These are phyloP conservation scores for Standfussiana lucernea DNA, from an alignment of 2,888 invertebrate genomes.

Conservation along the genomic window DNA sequence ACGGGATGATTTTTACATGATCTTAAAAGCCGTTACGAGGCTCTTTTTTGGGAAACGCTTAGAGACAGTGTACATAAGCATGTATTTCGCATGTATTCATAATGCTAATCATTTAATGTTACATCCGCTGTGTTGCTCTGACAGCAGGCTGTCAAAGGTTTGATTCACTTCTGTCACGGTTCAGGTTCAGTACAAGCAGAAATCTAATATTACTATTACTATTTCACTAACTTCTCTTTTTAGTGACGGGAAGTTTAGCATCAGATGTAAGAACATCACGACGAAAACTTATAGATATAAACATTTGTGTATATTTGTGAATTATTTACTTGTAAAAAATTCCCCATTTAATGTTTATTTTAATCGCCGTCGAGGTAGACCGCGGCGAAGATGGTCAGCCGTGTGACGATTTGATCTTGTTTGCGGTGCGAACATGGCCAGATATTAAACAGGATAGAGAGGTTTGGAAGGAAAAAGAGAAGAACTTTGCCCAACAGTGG, in stretches of 20 bases:
- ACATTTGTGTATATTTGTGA: background rate
- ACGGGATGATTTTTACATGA: constrained; percentile 63
- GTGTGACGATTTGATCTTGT: no score
- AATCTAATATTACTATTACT: no score
- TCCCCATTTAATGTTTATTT: background rate
- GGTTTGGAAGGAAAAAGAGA: no score
- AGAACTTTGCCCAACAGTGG: no score
- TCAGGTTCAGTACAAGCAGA: background rate
- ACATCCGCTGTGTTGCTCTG: background rate
- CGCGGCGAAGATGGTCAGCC: no score
- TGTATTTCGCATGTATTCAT: background rate
- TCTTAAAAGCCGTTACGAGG: constrained; percentile 50
- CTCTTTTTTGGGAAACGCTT: constrained; percentile 28
- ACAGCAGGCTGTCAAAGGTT: background rate
- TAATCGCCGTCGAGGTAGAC: no score
- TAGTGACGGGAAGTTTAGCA: no score
- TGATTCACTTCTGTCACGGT: no score
- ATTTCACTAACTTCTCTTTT: no score
- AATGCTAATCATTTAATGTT: background rate
- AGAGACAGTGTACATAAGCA: constrained; percentile 1
- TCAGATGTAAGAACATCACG: background rate
- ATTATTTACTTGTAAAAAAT: no score
- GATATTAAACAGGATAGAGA: no score
- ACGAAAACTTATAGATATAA: background rate
- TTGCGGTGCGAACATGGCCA: no score